A percentile compares a stretch with the other conserved stretches of the same genome.
These are phyloP conservation scores for Mionectes macconnelli DNA, from an alignment of 2,113 vertebrate genomes.

Conservation along the genomic window DNA sequence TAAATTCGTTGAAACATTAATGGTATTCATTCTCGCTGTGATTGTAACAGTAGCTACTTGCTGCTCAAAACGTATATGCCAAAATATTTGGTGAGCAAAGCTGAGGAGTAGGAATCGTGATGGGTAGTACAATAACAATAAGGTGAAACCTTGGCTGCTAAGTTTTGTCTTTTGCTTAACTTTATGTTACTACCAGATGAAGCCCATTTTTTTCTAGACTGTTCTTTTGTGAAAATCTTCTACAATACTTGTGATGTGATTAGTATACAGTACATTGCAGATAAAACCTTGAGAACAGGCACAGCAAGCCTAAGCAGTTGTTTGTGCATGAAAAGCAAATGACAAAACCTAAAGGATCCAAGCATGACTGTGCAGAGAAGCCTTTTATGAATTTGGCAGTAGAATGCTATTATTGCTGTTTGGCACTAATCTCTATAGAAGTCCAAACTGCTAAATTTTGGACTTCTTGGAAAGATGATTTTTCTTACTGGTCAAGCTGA, in stretches of 20 bases:
- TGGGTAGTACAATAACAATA: not conserved
- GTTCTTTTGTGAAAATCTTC: not conserved
- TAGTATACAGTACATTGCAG: not conserved
- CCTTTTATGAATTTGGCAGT: not conserved
- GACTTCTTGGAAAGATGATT: not conserved
- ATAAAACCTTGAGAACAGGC: not conserved
- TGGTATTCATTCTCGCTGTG: not conserved
- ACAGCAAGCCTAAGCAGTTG: not conserved
- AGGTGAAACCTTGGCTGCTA: not conserved
- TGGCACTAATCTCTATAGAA: not conserved
- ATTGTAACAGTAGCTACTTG: not conserved
- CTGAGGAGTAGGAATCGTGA: not conserved
- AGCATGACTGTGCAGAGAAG: not conserved
- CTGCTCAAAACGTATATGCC: not conserved
- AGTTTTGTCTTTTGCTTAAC: not conserved
- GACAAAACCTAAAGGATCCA: not conserved
- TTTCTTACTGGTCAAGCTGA: not conserved
- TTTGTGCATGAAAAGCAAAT: not conserved
- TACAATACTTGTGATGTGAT: not conserved
- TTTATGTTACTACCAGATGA: not conserved
- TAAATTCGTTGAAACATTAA: not conserved
- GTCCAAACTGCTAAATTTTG: not conserved
- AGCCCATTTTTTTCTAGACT: not conserved
- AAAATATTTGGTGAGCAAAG: not conserved
- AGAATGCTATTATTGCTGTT: not conserved